Conservation (phyloP, 2,797 vertebrate genomes). For the Poeciliopsis turneri region DNA sequence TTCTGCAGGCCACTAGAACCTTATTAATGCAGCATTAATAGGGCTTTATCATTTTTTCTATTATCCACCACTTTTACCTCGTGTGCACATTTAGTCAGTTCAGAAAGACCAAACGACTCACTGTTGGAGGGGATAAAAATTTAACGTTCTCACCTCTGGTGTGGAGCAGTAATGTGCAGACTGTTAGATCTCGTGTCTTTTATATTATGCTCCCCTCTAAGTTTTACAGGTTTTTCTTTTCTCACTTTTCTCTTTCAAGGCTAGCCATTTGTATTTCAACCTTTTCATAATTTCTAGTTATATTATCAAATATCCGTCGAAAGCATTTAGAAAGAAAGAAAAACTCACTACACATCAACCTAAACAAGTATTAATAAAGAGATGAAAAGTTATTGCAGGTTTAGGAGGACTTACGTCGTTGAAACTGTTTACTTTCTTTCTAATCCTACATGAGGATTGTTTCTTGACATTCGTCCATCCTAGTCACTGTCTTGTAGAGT, state of each 20-base stretch:
- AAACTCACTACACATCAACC: too few relatives aligned
- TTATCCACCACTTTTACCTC: conserved; percentile 31
- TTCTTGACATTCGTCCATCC: not conserved
- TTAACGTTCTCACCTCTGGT: conserved; percentile 8
- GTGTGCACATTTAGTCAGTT: conserved; percentile 6
- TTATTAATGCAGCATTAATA: conserved; percentile 20
- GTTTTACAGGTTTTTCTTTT: not conserved
- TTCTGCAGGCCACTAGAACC: conserved; percentile 8
- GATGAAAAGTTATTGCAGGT: not conserved
- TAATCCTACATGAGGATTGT: not conserved
- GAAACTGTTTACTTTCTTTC: not conserved
- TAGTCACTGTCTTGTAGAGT: not conserved
- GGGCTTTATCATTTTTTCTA: conserved; percentile 2
- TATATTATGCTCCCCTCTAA: not conserved
- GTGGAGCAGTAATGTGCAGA: not conserved
- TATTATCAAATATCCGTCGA: not conserved
- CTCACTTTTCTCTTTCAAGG: not conserved
- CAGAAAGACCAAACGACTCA: conserved; percentile 30
- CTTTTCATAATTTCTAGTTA: not conserved
- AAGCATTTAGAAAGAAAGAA: not conserved
- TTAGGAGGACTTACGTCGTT: not conserved
- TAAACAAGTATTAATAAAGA: not conserved
- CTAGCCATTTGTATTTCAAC: not conserved
- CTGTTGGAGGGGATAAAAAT: conserved; percentile 18
- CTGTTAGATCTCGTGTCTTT: conserved; percentile 13